Percentiles rank a stretch among this genome's conserved stretches.
phyloP scores from a whole-genome alignment of 2,797 vertebrate species.

The Anisognathus igniventris region DNA sequence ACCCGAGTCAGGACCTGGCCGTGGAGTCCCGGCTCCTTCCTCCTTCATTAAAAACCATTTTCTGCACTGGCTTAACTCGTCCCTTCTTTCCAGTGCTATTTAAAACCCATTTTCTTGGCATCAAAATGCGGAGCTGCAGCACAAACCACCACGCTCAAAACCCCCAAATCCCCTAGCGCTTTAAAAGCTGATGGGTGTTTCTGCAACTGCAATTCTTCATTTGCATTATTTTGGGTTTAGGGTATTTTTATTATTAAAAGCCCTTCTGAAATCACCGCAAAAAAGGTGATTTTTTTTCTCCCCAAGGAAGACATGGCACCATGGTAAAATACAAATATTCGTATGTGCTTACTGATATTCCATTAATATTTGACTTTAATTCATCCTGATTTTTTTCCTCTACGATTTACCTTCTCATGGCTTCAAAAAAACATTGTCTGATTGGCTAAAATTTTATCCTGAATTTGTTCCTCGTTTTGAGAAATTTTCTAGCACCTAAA shows the following conservation, averaged over 20 bases:
- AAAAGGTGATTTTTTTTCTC: fast-evolving
- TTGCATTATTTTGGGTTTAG: background rate
- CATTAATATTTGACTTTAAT: background rate
- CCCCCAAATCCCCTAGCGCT: background rate
- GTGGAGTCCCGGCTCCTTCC: background rate
- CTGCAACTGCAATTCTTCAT: background rate
- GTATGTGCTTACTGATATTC: background rate
- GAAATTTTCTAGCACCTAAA: background rate
- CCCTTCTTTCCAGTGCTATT: background rate
- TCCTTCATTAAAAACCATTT: background rate
- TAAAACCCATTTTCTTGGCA: background rate
- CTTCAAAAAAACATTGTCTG: background rate
- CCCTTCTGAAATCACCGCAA: background rate
- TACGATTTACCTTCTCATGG: background rate
- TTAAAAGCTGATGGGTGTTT: background rate
- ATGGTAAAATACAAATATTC: fast-evolving
- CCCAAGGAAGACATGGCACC: background rate
- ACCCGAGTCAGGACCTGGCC: background rate
- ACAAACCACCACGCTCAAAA: background rate
- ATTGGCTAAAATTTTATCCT: background rate
- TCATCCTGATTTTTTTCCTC: background rate
- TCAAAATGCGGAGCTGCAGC: background rate
- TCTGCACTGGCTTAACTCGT: background rate
- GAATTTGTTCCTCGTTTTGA: background rate
- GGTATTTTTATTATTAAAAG: background rate